Base-by-base conservation (phyloP, 2,888 invertebrate genomes). In the Chrysomela aeneicollis region DNA sequence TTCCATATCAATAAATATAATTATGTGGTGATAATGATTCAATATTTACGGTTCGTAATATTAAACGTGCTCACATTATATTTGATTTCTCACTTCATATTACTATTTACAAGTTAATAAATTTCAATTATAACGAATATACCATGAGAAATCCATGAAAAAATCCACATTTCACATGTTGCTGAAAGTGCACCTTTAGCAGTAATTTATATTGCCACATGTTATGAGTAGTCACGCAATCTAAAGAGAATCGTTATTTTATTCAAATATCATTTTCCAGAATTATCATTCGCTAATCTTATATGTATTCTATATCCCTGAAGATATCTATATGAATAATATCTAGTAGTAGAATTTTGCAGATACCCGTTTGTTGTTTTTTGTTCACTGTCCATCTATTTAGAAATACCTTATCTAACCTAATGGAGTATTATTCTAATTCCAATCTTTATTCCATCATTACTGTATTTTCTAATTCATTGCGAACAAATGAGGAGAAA, bases 221-320 rank as follows among this genome's bases (percentile, higher is more conserved):
- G 42, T 42, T 42, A 42, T 42, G 42, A 42, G 15, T 42, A 42
- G 42, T 42, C 42, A 42, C 42, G 42, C 42, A 42, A 42, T 42
- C 12, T 12, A 15, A 12, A 42, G 42, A 42, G 15, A 42, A 42
- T 42, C 42, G 42, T 15, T 42, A 42, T 42, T 3, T 42, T 15
- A 42, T 42, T 42, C 42, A 42, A 42, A 42, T 42, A 42, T 42
- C 12, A 42, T 42, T 15, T 15, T 42, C n/a, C 12, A 12, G 12
- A 42, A 42, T 3, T 42, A 42, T 42, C 42, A 2, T 42, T 4
- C 15, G 42, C n/a, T 15, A 15, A 35, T 35, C 35, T 35, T 10
- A 35, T 2, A 2, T 6, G 9, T 2, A 10, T 35, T 35, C 10
- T 10, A 35, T 26, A 5, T 6, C 6, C 26, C 26, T 26, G 26